Percentiles rank a stretch among this genome's conserved stretches.
These are phyloP conservation scores for Drosophila limbata DNA, from an alignment of 2,888 invertebrate genomes.

Conservation along the genomic window DNA sequence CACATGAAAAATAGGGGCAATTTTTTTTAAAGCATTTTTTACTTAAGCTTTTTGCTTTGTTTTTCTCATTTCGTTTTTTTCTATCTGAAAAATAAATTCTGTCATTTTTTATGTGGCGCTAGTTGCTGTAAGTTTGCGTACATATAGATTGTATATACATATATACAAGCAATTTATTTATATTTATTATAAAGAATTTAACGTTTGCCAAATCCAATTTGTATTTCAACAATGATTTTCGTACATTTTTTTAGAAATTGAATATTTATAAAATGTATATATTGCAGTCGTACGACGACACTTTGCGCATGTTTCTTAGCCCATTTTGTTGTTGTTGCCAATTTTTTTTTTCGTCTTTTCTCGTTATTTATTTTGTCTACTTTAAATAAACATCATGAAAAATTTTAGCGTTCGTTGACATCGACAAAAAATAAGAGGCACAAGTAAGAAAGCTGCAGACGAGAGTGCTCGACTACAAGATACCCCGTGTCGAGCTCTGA, in stretches of 20 bases:
- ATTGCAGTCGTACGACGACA: constrained; percentile 58
- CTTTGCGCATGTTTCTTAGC: constrained; percentile 68
- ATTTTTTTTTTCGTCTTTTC: constrained; percentile 48
- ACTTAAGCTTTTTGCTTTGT: constrained; percentile 17
- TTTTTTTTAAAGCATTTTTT: neutral
- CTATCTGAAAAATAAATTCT: constrained; percentile 45
- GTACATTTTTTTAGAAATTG: constrained; percentile 72
- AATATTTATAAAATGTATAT: constrained; percentile 54
- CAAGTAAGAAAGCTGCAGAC: constrained; percentile 11
- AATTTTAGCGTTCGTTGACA: constrained; percentile 78
- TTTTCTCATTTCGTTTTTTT: constrained; percentile 5
- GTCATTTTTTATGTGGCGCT: constrained; percentile 67
- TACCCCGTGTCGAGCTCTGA: neutral
- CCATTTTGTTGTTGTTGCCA: constrained; percentile 28
- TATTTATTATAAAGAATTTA: constrained; percentile 33
- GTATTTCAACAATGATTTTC: constrained; percentile 65
- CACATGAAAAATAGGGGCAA: constrained; percentile 47
- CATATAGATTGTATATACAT: neutral
- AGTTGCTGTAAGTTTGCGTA: constrained; percentile 53
- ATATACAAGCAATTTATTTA: constrained; percentile 18
- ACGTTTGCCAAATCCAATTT: constrained; percentile 46
- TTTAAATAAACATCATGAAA: constrained; percentile 78
- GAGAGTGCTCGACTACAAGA: neutral
- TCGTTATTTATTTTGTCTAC: constrained; percentile 77
- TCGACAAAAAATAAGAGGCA: constrained; percentile 51